Conservation (phyloP, 1,140 invertebrate species). For the Sminthurinus signatus region DNA sequence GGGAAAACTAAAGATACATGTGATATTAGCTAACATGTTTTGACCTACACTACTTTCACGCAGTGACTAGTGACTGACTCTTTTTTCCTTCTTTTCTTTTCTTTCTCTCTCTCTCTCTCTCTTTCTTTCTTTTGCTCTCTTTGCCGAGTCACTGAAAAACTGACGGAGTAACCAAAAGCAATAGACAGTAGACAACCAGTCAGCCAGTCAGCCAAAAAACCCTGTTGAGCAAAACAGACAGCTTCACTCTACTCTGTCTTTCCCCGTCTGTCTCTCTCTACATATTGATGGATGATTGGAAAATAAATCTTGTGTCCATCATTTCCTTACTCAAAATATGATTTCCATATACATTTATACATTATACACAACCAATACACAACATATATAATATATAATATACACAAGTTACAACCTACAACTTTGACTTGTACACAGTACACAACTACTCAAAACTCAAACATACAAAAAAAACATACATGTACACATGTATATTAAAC, state of each 20-base stretch:
- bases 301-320: constrained; percentile 26
- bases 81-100: too few relatives aligned
- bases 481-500: too few relatives aligned
- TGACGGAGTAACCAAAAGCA: constrained; percentile 12
- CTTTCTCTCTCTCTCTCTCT: too few relatives aligned
- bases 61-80: constrained; percentile 1
- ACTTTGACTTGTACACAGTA: too few relatives aligned
- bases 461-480: too few relatives aligned
- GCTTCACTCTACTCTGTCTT: neutral
- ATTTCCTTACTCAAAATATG: constrained; percentile 5
- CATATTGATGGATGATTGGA: constrained; percentile 26
- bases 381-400: too few relatives aligned
- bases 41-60: constrained; percentile 22
- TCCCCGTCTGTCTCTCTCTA: neutral
- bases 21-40: constrained; percentile 29
- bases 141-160: constrained; percentile 7
- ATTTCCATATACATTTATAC: too few relatives aligned
- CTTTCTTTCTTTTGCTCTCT: neutral
- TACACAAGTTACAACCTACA: too few relatives aligned
- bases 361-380: too few relatives aligned
- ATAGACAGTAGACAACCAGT: constrained; percentile 4
- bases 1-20: constrained; percentile 25
- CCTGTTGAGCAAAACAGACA: constrained; percentile 4
- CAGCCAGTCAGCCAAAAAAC: constrained; percentile 11
- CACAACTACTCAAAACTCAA: too few relatives aligned